Conservation (phyloP, 2,888 invertebrate species). For the Petrolisthes manimaculis region DNA sequence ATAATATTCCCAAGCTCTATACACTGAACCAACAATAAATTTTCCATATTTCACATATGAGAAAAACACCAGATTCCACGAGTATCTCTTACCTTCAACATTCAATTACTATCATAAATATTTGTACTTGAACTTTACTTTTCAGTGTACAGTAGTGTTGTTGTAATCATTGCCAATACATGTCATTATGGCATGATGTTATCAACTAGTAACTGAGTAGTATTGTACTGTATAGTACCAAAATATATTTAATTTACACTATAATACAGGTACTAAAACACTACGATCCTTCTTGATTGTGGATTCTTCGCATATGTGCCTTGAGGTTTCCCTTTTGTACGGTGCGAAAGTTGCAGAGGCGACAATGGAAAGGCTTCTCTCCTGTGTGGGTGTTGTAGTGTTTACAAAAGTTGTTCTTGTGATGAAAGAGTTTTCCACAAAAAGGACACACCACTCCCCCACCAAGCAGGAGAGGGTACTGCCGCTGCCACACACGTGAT, state of each 20-base stretch:
- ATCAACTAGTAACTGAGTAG: neutral
- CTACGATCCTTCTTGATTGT: slow-evolving; percentile 14
- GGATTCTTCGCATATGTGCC: slow-evolving; percentile 45
- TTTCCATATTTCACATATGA: too few relatives aligned
- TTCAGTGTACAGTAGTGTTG: too few relatives aligned
- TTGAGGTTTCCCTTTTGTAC: slow-evolving; percentile 58
- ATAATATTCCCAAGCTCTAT: too few relatives aligned
- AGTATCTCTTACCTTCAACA: too few relatives aligned
- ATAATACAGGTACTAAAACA: neutral
- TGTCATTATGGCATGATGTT: too few relatives aligned
- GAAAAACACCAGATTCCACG: too few relatives aligned
- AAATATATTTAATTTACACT: neutral
- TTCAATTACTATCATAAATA: too few relatives aligned
- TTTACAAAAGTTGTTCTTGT: slow-evolving; percentile 62
- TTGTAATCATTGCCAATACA: too few relatives aligned
- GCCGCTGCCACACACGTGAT: slow-evolving; percentile 41
- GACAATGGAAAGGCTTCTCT: slow-evolving; percentile 58
- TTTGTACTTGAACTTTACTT: too few relatives aligned
- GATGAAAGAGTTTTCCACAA: slow-evolving; percentile 50
- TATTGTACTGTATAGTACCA: neutral
- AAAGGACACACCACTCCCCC: slow-evolving; percentile 42
- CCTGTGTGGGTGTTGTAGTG: slow-evolving; percentile 62
- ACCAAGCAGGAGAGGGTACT: slow-evolving; percentile 24
- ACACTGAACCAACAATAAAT: too few relatives aligned
- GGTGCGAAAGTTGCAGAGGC: slow-evolving; percentile 52